These are phyloP conservation scores for Platysteira castanea DNA, from an alignment of 2,113 vertebrate genomes.

Conservation along the genomic window DNA sequence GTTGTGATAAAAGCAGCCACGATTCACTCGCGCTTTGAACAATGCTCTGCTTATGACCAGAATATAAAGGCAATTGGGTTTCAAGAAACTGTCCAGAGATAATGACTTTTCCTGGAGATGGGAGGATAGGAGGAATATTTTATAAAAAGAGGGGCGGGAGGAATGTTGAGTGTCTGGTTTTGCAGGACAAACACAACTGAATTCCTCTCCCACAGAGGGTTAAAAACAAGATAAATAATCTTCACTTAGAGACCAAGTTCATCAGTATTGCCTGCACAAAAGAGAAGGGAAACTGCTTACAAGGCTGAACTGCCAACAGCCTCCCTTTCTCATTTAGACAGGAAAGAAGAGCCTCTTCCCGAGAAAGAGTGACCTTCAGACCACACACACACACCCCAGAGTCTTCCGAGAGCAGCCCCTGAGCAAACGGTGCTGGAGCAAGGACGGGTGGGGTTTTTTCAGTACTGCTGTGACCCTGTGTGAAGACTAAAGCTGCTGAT, in stretches of 20 bases:
- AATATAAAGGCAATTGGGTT: constrained; percentile 32
- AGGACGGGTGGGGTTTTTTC: background rate
- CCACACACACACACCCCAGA: background rate
- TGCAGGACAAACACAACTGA: background rate
- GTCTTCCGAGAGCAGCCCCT: background rate
- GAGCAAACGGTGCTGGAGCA: background rate
- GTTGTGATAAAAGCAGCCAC: constrained; percentile 32
- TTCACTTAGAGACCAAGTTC: background rate
- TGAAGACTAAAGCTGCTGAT: background rate
- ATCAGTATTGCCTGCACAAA: constrained; percentile 38
- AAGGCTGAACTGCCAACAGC: background rate
- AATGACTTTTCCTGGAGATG: constrained; percentile 37
- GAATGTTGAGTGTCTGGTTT: background rate
- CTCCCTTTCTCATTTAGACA: background rate
- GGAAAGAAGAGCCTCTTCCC: constrained; percentile 17
- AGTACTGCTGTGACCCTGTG: background rate
- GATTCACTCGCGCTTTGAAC: background rate
- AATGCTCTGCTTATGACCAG: constrained; percentile 33
- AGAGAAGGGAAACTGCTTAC: constrained; percentile 53
- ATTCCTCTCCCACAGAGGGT: background rate
- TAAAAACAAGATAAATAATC: constrained; percentile 4
- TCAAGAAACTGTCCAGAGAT: constrained; percentile 29
- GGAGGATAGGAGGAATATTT: constrained; percentile 2
- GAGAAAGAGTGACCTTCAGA: constrained; percentile 52
- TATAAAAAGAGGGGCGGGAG: background rate